Conservation (phyloP, 2,113 vertebrate genomes). For the Spheniscus mendiculus region DNA sequence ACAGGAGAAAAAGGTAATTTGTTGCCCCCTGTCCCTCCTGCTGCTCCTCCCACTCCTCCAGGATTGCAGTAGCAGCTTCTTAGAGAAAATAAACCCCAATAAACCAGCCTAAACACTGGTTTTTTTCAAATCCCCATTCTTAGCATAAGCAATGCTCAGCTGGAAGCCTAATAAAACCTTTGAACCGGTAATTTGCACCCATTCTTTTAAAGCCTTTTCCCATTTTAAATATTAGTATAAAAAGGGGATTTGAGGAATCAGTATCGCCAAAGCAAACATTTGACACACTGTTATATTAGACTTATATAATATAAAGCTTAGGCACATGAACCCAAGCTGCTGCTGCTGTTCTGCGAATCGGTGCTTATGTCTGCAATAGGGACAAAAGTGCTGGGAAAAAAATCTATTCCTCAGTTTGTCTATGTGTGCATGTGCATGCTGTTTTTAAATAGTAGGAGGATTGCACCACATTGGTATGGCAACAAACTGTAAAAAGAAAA, state of each 20-base stretch:
- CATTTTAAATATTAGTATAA: conserved; percentile 78
- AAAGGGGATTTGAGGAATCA: conserved; percentile 71
- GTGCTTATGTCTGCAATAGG: conserved; percentile 24
- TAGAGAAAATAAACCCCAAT: conserved; percentile 40
- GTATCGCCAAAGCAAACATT: conserved; percentile 75
- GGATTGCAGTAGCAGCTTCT: not conserved
- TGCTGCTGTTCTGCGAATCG: conserved; percentile 1
- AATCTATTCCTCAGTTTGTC: conserved; percentile 19
- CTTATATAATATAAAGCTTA: conserved; percentile 51
- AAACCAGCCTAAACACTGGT: not conserved
- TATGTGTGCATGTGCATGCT: not conserved
- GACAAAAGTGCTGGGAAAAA: conserved; percentile 53
- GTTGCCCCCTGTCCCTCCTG: not conserved
- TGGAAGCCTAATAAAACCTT: conserved; percentile 58
- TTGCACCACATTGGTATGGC: not conserved
- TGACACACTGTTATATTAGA: conserved; percentile 66
- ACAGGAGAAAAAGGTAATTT: not conserved
- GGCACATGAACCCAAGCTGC: conserved; percentile 8
- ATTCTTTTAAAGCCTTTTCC: conserved; percentile 76
- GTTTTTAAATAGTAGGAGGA: not conserved
- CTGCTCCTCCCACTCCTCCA: not conserved
- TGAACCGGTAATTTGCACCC: conserved; percentile 69
- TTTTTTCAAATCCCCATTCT: conserved; percentile 24
- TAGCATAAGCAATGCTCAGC: not conserved
- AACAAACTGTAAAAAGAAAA: not conserved